Conservation (phyloP, 2,113 vertebrate genomes). For the Delphinus delphis region DNA sequence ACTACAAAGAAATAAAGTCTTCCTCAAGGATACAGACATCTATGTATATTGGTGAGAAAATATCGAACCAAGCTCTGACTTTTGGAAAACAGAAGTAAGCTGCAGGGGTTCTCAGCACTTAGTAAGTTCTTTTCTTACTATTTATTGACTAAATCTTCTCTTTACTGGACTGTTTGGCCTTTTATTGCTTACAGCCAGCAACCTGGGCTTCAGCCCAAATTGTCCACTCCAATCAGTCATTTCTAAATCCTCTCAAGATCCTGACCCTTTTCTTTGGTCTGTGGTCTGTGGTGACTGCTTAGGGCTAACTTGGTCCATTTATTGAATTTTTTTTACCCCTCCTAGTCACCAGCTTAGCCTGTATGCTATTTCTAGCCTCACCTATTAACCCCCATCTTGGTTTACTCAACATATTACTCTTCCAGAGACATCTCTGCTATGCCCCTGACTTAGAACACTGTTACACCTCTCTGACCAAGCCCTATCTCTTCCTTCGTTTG, state of each 20-base stretch:
- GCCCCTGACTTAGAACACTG: background rate
- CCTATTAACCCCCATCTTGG: background rate
- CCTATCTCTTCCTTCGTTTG: background rate
- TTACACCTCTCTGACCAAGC: background rate
- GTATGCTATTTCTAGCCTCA: background rate
- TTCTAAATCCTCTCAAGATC: background rate
- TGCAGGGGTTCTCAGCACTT: background rate
- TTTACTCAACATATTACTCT: background rate
- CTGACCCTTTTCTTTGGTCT: background rate
- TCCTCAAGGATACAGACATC: background rate
- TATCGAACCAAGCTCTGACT: background rate
- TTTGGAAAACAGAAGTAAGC: background rate
- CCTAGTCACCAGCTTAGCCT: background rate
- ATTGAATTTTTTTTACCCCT: background rate
- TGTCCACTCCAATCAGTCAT: background rate
- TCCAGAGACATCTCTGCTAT: background rate
- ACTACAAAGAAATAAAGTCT: background rate
- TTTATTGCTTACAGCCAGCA: background rate
- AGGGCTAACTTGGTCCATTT: background rate
- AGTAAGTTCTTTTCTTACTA: background rate
- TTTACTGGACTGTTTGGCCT: background rate
- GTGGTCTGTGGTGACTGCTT: background rate
- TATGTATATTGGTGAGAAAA: background rate
- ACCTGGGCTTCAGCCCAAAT: background rate
- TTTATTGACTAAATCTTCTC: background rate